phyloP scores from a whole-genome alignment of 1,140 invertebrate genomes.

The Saccostrea echinata region DNA sequence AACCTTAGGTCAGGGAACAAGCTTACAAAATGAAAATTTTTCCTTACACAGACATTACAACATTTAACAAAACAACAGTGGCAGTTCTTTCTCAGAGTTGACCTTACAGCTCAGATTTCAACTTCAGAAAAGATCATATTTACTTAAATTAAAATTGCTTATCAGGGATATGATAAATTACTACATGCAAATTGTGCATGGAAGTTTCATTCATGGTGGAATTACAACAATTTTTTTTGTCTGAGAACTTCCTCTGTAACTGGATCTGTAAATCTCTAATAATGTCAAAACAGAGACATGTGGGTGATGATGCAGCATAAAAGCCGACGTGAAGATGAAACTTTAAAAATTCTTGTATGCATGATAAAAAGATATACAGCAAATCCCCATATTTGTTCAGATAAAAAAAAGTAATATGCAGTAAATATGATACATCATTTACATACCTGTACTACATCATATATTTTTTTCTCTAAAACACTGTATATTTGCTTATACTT shows the following conservation, averaged over 20 bases:
- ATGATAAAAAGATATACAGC: not conserved
- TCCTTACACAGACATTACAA: slow-evolving; percentile 27
- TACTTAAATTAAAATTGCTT: not conserved
- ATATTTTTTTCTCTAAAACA: not conserved
- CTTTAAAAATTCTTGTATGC: not conserved
- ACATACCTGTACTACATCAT: not conserved
- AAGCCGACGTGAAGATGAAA: not conserved
- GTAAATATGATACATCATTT: not conserved
- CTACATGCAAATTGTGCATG: slow-evolving; percentile 28
- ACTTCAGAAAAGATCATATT: not conserved
- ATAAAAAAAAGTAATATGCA: slow-evolving; percentile 6
- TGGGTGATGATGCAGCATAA: not conserved
- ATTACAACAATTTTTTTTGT: not conserved
- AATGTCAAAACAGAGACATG: not conserved
- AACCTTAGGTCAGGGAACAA: not conserved
- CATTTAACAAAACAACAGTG: slow-evolving; percentile 6
- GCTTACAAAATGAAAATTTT: not conserved
- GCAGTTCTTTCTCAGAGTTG: not conserved
- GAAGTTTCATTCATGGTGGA: not conserved
- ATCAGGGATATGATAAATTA: not conserved
- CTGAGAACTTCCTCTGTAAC: slow-evolving; percentile 29
- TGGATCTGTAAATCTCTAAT: not conserved
- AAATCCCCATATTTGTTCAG: slow-evolving; percentile 7
- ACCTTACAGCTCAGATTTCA: slow-evolving; percentile 7
- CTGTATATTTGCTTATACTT: not conserved